Base-by-base conservation (phyloP, 1,140 invertebrate species). In the Neomicropteryx cornuta region DNA sequence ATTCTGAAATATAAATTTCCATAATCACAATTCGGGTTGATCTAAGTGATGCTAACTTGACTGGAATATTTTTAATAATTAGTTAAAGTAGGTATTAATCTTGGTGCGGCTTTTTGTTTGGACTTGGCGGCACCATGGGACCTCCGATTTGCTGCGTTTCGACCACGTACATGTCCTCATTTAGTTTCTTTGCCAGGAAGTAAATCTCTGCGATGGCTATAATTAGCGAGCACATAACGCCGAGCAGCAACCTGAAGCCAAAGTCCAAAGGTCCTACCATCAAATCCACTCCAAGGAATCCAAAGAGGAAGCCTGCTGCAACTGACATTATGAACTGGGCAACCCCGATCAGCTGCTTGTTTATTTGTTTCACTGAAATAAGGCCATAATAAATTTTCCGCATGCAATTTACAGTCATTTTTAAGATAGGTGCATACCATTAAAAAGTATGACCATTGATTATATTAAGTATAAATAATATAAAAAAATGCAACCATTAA, bases 201-300 rank as follows among this genome's bases (percentile, higher is more conserved):
- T 90, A 91, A 51, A 91, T 81, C 72, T 92, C 87, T 5, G 87
- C 87, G 19, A 89, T 54, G 2, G 83, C 86, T 39, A 90, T 80
- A 13, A 83, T 73, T 16, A 91, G 58, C 1, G 82, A 80, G 54
- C 77, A 81, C 55, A 88, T 85, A 33, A 90, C 81, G 23, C 86
- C 87, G 14, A 89, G 60, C 3, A 91, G 58, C 8, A 90, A 66
- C 44, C 83, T 70, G 45, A 88, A 84, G 18, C 86, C 86, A 61
- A 89, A 85, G 40, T 90, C 86, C 39, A 88, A 60, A 41, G 70
- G 65, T 0, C 83, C 85, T 18, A 84, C 54, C 52, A 87, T 76
- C 39, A 84, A 65, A 50, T 90, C 80, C 11, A 89, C 58, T 2
- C 85, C 87, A 46, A 79, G 64, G 51, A 89, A 90, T 36, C 87